Evolutionary conservation across 1,140 invertebrate genomes (phyloP), one percentile per base, ranked within the genome.

Genomic region (Epicauta chinensis): DNA sequence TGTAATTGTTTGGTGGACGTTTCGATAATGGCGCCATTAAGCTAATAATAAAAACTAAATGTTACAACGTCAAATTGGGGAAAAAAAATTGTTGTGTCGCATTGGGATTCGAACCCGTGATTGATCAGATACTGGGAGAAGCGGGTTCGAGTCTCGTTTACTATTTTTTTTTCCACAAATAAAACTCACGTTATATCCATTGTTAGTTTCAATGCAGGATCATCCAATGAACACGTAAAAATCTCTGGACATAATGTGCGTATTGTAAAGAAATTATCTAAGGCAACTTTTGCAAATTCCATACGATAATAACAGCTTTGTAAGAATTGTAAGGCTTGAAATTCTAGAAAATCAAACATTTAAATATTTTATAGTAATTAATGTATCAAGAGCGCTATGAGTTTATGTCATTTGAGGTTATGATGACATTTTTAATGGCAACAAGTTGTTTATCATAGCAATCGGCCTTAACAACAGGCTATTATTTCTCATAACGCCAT

Each of bases 211-310:
- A 79, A 58, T 40, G 31, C 10, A 42, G 23, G 23, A 7, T 54
- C 15, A 32, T 15, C 13, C 29, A 31, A 31, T 46, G 38, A 15
- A 5, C 23, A 71, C 0, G 49, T 55, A 56, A 82, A 83, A 58
- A 81, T 74, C 49, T 80, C 77, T 1, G 77, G 74, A 45, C 74
- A 67, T 55, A 77, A 75, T 6, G 81, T 81, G 59, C 79, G 71
- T 16, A 77, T 67, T 3, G 80, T 82, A 52, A 76, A 81, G 62
- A 77, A 81, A 9, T 75, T 74, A 44, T 83, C 80, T 15, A 85
- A 77, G 1, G 78, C 77, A 17, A 65, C 64, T 63, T 85, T 84
- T 0, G 81, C 74, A 32, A 71, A 58, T 53, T 84, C 81, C 48
- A 77, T 67, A 37, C 75, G 73, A 53, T 75, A 77, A 45, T 77